These are phyloP conservation scores for Cettia cetti DNA, from an alignment of 2,113 vertebrate species.

Conservation along the genomic window DNA sequence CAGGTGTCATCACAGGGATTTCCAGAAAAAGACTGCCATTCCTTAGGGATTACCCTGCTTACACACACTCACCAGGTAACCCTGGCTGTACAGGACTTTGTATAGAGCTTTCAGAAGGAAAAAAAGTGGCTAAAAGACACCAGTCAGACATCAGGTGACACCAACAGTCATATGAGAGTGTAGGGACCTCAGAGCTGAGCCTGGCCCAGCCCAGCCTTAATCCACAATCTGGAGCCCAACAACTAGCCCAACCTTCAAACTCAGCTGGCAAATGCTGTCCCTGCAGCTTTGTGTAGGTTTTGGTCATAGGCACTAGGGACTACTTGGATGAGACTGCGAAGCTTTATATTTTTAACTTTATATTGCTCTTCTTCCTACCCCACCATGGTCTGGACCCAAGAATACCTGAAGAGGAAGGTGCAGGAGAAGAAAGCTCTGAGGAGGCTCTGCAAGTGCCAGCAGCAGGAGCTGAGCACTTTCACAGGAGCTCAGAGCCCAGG, in stretches of 20 bases:
- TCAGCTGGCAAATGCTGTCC: background rate
- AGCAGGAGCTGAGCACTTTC: background rate
- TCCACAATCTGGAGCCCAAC: background rate
- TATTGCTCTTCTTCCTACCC: background rate
- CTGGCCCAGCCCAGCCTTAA: background rate
- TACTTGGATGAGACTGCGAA: background rate
- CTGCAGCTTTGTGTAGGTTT: background rate
- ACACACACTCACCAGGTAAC: background rate
- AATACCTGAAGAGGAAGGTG: background rate
- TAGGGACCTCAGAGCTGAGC: background rate
- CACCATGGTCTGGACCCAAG: background rate
- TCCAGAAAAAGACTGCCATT: background rate
- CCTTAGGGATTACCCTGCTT: background rate
- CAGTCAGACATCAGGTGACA: background rate
- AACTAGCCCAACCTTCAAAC: background rate
- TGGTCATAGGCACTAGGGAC: background rate
- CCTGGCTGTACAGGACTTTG: background rate
- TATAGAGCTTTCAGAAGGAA: background rate
- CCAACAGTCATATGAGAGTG: fast-evolving
- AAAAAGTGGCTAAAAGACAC: fast-evolving
- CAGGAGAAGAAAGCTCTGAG: background rate
- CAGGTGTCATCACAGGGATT: background rate
- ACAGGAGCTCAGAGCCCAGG: background rate
- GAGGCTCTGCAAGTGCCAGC: background rate
- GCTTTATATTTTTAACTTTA: background rate